phyloP scores from a whole-genome alignment of 1,140 invertebrate species.

The Calycopis cecrops region DNA sequence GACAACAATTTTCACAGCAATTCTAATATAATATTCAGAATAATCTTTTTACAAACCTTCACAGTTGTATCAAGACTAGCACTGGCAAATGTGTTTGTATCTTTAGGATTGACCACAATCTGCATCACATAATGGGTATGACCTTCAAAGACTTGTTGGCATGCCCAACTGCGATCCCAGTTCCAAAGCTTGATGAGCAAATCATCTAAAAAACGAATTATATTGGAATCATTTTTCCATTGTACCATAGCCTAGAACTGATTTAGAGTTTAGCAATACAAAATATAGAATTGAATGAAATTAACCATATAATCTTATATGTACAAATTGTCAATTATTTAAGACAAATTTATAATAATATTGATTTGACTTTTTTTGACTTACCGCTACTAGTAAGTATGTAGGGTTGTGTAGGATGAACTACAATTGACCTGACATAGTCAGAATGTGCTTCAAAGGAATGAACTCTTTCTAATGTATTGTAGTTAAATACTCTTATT shows the following conservation, averaged over 20 bases:
- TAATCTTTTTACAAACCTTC: constrained; percentile 87
- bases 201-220: constrained; percentile 85
- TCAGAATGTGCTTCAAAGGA: constrained; percentile 99
- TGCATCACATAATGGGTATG: constrained; percentile 99
- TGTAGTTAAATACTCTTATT: constrained; percentile 98
- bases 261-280: no score
- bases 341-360: no score
- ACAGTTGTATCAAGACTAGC: constrained; percentile 98
- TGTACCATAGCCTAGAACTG: no score
- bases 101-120: constrained; percentile 99
- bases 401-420: constrained; percentile 98
- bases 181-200: constrained; percentile 99
- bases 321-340: no score
- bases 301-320: no score
- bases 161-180: constrained; percentile 98
- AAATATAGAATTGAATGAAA: no score
- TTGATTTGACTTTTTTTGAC: constrained; percentile 33
- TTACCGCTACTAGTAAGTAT: constrained; percentile 97
- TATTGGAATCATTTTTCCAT: background rate
- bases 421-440: constrained; percentile 96
- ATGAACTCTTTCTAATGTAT: constrained; percentile 96
- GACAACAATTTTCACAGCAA: no score
- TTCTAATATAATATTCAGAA: no score
- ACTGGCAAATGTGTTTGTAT: constrained; percentile 99
- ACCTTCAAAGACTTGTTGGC: constrained; percentile 98